These are phyloP conservation scores for Caerostris darwini DNA, from an alignment of 1,140 invertebrate genomes.

Conservation along the genomic window DNA sequence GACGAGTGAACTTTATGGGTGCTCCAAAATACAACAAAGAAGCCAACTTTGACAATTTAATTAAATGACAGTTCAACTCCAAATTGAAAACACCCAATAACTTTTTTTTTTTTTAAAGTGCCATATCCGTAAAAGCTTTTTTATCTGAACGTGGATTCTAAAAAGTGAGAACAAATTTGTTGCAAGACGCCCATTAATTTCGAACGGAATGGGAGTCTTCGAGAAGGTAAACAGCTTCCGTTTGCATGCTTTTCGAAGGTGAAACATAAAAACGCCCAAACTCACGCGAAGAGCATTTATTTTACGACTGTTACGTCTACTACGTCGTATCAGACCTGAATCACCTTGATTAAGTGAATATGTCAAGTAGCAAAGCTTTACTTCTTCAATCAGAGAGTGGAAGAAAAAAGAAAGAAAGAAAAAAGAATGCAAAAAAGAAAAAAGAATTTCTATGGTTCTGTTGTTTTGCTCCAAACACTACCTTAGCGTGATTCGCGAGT, in stretches of 20 bases:
- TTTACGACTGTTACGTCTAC: slow-evolving; percentile 23
- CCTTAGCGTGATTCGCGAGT: slow-evolving; percentile 29
- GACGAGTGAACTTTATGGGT: slow-evolving; percentile 13
- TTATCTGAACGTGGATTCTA: neutral
- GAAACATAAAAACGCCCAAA: slow-evolving; percentile 28
- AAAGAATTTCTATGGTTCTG: neutral
- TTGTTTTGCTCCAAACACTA: slow-evolving; percentile 10
- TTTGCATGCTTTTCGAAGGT: neutral
- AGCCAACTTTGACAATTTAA: neutral
- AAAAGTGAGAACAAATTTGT: neutral
- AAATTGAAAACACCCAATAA: too few species aligned
- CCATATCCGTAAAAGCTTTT: neutral
- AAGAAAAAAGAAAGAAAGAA: neutral
- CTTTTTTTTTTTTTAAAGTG: too few species aligned
- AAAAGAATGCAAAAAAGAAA: neutral
- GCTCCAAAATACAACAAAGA: neutral
- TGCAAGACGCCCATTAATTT: neutral
- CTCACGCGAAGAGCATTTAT: slow-evolving; percentile 4
- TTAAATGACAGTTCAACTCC: neutral
- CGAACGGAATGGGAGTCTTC: neutral
- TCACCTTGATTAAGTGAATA: slow-evolving; percentile 8
- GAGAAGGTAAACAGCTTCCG: slow-evolving; percentile 30
- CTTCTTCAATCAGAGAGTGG: slow-evolving; percentile 1
- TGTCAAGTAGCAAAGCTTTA: neutral
- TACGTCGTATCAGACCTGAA: slow-evolving; percentile 13